These are phyloP conservation scores for Tortrix viridana DNA, from an alignment of 2,888 invertebrate species.

Conservation along the genomic window DNA sequence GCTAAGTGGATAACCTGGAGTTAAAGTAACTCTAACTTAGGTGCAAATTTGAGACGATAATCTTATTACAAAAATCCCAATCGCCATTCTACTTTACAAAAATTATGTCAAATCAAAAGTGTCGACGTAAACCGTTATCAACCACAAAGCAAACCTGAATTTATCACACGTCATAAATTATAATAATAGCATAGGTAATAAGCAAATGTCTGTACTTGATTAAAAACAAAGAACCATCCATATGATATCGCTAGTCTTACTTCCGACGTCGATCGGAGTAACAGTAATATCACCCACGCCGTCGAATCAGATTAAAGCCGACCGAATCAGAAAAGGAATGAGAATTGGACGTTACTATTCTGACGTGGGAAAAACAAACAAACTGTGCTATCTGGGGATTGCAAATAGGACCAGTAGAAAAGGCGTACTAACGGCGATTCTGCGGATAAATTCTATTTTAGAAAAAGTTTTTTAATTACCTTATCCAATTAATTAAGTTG, in stretches of 20 bases:
- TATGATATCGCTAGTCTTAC: slow-evolving; percentile 25
- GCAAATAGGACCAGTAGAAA: slow-evolving; percentile 19
- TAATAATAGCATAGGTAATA: too few relatives aligned
- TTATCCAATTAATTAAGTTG: too few relatives aligned
- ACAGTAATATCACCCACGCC: slow-evolving; percentile 39
- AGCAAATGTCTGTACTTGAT: background rate
- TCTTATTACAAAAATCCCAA: too few relatives aligned
- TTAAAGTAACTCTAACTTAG: too few relatives aligned
- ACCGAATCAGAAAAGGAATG: slow-evolving; percentile 39
- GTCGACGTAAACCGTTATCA: too few relatives aligned
- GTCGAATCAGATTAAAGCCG: slow-evolving; percentile 41
- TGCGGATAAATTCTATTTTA: background rate
- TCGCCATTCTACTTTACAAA: too few relatives aligned
- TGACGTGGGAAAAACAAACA: slow-evolving; percentile 44
- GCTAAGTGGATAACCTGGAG: too few relatives aligned
- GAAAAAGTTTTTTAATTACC: background rate
- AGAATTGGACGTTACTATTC: slow-evolving; percentile 20
- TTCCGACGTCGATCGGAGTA: slow-evolving; percentile 20
- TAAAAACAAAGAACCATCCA: slow-evolving; percentile 13
- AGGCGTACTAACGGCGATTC: background rate
- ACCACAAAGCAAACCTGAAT: too few relatives aligned
- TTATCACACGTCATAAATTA: too few relatives aligned
- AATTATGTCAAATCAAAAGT: too few relatives aligned
- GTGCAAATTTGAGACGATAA: too few relatives aligned
- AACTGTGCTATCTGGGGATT: slow-evolving; percentile 9